Percentiles rank a stretch among this genome's conserved stretches.
Conservation (phyloP, 2,888 invertebrate genomes). For the Polydrusus cervinus region DNA sequence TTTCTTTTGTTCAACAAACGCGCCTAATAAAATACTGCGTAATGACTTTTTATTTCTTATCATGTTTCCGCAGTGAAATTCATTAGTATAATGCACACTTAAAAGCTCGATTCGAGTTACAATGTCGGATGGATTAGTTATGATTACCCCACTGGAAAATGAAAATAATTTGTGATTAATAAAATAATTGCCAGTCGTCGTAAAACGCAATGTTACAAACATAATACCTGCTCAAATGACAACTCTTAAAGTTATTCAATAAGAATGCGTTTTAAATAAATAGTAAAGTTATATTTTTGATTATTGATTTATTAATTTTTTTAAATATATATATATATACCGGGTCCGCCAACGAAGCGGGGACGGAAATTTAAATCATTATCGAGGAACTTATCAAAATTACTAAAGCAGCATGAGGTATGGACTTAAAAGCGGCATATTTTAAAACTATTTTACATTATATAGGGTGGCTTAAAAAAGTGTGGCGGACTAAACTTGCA, state of each 20-base stretch:
- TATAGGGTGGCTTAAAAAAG: no score
- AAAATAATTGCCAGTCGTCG: background rate
- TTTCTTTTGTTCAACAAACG: background rate
- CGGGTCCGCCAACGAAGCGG: no score
- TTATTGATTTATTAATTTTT: no score
- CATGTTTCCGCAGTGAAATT: slow-evolving; percentile 25
- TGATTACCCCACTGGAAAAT: background rate
- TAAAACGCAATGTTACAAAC: background rate
- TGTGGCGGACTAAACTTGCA: no score
- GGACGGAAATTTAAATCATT: no score
- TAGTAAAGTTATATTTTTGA: no score
- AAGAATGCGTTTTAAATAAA: no score
- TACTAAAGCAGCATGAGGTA: no score
- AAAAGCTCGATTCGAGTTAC: slow-evolving; percentile 29
- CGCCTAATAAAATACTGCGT: background rate
- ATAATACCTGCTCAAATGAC: background rate
- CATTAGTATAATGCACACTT: slow-evolving; percentile 29
- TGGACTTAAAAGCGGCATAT: no score
- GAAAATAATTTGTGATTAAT: background rate
- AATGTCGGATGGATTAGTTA: slow-evolving; percentile 2
- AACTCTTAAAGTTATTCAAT: background rate
- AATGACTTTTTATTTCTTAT: slow-evolving; percentile 27
- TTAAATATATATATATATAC: no score
- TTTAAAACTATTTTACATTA: no score
- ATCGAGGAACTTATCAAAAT: no score